phyloP scores from a whole-genome alignment of 1,140 invertebrate genomes.

The Maconellicoccus hirsutus region DNA sequence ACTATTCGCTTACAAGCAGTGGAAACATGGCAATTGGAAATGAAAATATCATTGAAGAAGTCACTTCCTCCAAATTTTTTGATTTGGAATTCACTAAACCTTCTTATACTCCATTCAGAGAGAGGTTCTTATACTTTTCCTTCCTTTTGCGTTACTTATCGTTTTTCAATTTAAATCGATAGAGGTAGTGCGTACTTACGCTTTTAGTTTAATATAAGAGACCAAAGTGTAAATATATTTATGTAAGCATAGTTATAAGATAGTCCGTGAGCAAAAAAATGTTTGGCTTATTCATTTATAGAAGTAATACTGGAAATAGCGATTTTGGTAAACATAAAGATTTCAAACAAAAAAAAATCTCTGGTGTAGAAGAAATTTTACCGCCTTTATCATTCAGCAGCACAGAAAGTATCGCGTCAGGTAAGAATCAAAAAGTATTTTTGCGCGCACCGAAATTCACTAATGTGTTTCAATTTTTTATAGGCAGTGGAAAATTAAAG shows the following conservation, averaged over 20 bases:
- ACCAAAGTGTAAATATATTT: too few species aligned
- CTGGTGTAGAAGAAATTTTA: not conserved
- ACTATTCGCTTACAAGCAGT: not conserved
- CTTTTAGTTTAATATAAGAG: not conserved
- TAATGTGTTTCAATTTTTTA: not conserved
- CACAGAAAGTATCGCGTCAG: slow-evolving; percentile 4
- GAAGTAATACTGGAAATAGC: slow-evolving; percentile 11
- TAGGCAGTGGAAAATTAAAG: not conserved
- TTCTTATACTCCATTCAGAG: not conserved
- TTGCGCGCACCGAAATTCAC: not conserved
- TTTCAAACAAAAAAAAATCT: not conserved
- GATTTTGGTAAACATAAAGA: not conserved
- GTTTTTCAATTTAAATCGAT: not conserved
- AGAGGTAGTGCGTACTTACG: not conserved
- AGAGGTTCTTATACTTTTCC: not conserved
- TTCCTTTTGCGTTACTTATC: slow-evolving; percentile 5
- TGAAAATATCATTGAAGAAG: slow-evolving; percentile 7
- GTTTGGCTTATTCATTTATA: not conserved
- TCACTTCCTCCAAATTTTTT: slow-evolving; percentile 6
- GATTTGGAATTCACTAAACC: not conserved
- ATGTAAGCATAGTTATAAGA: not conserved
- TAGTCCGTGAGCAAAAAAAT: not conserved
- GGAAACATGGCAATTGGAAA: not conserved
- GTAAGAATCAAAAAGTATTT: not conserved
- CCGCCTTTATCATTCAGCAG: not conserved